Conservation (phyloP, 1,140 invertebrate genomes). For the Zaprionus gabonicus region DNA sequence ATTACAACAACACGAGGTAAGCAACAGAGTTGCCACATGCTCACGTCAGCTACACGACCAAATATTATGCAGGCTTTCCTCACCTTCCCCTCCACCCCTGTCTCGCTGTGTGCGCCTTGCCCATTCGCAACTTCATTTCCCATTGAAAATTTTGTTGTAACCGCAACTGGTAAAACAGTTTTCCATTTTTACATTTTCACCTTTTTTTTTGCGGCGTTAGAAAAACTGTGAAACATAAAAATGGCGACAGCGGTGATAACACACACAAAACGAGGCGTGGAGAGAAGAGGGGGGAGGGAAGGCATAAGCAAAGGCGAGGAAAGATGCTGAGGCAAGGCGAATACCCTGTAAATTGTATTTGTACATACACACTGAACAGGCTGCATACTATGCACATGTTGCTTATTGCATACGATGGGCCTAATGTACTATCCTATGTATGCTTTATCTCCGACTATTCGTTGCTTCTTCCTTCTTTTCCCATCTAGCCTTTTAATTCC, state of each 20-base stretch:
- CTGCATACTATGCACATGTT: too few species aligned
- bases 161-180: constrained; percentile 50
- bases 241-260: constrained; percentile 74
- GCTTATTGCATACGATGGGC: too few species aligned
- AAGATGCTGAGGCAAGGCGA: not conserved
- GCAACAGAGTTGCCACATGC: constrained; percentile 35
- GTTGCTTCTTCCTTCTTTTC: too few species aligned
- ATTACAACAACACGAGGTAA: constrained; percentile 4
- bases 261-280: constrained; percentile 36
- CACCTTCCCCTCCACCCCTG: constrained; percentile 9
- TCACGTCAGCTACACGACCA: not conserved
- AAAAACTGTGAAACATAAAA: constrained; percentile 58
- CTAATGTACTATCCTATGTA: too few species aligned
- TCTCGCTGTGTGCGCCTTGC: not conserved
- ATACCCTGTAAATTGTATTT: not conserved
- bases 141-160: constrained; percentile 33
- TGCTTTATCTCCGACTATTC: too few species aligned
- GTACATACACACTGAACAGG: too few species aligned
- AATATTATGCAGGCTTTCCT: constrained; percentile 65
- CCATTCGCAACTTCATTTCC: not conserved
- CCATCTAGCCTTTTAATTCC: too few species aligned
- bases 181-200: constrained; percentile 22
- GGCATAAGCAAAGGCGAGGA: too few species aligned
- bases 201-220: constrained; percentile 14
- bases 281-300: not conserved